phyloP scores from a whole-genome alignment of 2,797 vertebrate genomes.

The Antrozous pallidus region DNA sequence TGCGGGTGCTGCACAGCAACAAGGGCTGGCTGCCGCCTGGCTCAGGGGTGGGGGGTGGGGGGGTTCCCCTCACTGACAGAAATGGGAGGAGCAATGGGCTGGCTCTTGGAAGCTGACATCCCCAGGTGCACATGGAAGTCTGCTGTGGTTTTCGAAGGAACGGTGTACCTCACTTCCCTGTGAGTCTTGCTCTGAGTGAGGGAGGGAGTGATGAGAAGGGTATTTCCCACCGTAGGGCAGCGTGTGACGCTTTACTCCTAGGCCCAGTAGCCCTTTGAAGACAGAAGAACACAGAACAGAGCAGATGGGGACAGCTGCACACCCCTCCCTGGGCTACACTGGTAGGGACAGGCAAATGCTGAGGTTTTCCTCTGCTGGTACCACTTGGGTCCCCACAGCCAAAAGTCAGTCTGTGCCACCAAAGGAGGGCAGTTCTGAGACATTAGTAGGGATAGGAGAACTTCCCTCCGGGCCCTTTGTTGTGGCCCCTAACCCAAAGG shows the following conservation, averaged over 20 bases:
- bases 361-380: neutral
- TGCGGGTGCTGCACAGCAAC: neutral
- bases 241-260: neutral
- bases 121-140: neutral
- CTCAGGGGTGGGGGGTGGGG: rapidly evolving
- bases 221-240: neutral
- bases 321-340: neutral
- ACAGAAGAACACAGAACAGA: neutral
- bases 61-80: neutral
- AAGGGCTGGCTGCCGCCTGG: neutral
- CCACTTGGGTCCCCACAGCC: neutral
- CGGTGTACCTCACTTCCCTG: too few species aligned
- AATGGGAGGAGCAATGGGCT: neutral
- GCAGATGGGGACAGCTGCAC: neutral
- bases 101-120: neutral
- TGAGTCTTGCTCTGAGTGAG: neutral
- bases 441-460: neutral
- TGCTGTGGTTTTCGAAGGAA: neutral
- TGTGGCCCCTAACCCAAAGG: neutral
- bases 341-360: neutral
- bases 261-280: neutral
- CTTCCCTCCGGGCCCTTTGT: neutral
- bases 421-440: neutral
- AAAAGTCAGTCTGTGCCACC: neutral
- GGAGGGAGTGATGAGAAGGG: neutral